Percentiles rank a stretch among this genome's conserved stretches.
phyloP scores from a whole-genome alignment of 2,797 vertebrate genomes.

The Muscicapa striata region DNA sequence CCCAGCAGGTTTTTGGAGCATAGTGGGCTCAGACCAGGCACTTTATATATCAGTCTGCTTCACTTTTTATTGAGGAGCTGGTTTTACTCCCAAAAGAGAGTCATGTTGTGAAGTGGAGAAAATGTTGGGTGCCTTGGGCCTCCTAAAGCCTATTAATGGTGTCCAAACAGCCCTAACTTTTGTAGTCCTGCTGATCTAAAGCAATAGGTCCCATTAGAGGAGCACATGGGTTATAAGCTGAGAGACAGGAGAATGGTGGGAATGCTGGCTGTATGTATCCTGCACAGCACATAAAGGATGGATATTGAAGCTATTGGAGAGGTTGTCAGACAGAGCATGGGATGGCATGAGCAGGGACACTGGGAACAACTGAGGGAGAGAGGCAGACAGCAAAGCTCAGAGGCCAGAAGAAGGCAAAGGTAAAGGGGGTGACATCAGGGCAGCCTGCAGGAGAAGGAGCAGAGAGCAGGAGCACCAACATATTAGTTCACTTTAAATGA shows the following conservation, averaged over 20 bases:
- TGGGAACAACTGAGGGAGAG: not conserved
- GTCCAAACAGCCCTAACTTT: not conserved
- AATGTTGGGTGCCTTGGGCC: not conserved
- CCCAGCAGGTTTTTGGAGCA: not conserved
- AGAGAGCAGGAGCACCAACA: not conserved
- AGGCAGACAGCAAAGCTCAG: not conserved
- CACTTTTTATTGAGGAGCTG: not conserved
- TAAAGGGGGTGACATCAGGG: not conserved
- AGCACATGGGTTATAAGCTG: not conserved
- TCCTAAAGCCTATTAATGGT: not conserved
- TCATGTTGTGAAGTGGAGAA: not conserved
- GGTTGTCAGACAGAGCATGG: not conserved
- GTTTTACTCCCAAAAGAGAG: not conserved
- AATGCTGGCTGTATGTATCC: not conserved
- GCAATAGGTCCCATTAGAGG: not conserved
- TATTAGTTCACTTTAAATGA: not conserved
- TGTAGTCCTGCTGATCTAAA: not conserved
- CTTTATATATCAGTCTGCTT: not conserved
- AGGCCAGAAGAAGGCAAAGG: not conserved
- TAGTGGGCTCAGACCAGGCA: not conserved
- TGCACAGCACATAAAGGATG: not conserved
- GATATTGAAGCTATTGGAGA: not conserved
- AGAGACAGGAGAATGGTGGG: not conserved
- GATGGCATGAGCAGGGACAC: not conserved
- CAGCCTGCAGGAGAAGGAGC: not conserved